A percentile compares a stretch with the other conserved stretches of the same genome.
phyloP scores from a whole-genome alignment of 2,888 invertebrate species.

The Augiades crinisus region DNA sequence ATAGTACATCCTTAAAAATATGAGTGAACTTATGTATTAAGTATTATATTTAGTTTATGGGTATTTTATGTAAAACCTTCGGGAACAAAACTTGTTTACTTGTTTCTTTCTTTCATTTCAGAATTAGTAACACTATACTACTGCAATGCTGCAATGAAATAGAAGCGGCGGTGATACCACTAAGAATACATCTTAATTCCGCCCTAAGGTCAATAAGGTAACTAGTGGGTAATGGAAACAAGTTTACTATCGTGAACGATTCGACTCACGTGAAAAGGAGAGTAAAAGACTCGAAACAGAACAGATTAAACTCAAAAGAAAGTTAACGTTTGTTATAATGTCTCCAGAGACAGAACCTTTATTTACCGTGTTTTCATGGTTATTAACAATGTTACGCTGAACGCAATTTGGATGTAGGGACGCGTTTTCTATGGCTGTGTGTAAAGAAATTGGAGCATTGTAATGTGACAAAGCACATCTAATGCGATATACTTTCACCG shows the following conservation, averaged over 20 bases:
- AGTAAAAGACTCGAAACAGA: slow-evolving; percentile 39
- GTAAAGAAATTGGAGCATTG: slow-evolving; percentile 19
- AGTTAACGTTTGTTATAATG: slow-evolving; percentile 37
- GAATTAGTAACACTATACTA: too few species aligned
- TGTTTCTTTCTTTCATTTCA: too few species aligned
- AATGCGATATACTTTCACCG: slow-evolving; percentile 21
- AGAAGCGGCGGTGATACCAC: too few species aligned
- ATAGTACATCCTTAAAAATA: too few species aligned
- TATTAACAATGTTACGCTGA: slow-evolving; percentile 32
- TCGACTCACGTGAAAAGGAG: slow-evolving; percentile 56
- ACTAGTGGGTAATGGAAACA: neutral
- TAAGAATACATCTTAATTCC: too few species aligned
- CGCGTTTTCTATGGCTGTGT: slow-evolving; percentile 24
- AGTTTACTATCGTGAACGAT: slow-evolving; percentile 34
- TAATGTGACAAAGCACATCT: slow-evolving; percentile 15
- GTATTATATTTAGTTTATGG: too few species aligned
- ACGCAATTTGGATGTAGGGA: slow-evolving; percentile 22
- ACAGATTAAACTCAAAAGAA: slow-evolving; percentile 38
- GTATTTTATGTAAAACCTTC: too few species aligned
- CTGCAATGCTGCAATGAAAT: too few species aligned
- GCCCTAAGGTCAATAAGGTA: neutral
- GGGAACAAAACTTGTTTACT: too few species aligned
- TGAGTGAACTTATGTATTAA: too few species aligned
- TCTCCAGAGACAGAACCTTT: slow-evolving; percentile 37
- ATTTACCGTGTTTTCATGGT: slow-evolving; percentile 48